Evolutionary conservation across 2,888 invertebrate species (phyloP).

Genomic region (Euzetes globulus): DNA sequence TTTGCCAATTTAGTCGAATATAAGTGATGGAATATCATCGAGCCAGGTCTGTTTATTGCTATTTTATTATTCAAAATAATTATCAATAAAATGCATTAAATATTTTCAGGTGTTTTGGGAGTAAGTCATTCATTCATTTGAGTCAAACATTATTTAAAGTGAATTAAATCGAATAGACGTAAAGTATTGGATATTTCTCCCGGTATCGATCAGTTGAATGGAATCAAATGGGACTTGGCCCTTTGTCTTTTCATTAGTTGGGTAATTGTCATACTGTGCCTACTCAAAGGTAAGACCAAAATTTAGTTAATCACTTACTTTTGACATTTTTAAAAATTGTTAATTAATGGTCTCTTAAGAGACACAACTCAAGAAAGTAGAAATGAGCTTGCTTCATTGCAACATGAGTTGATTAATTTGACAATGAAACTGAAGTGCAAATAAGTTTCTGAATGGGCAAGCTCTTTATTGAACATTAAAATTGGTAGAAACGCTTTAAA

Average conservation of each 20-base stretch:
- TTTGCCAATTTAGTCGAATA: background rate
- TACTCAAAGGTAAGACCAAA: constrained; percentile 41
- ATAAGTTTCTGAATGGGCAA: too few relatives aligned
- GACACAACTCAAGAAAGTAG: too few relatives aligned
- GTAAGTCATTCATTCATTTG: background rate
- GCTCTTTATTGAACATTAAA: too few relatives aligned
- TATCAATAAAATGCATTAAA: background rate
- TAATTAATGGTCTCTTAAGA: too few relatives aligned
- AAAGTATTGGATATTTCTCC: constrained; percentile 42
- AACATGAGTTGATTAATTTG: too few relatives aligned
- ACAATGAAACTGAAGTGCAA: too few relatives aligned
- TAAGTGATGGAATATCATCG: background rate
- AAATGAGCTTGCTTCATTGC: too few relatives aligned
- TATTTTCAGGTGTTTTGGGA: constrained; percentile 19
- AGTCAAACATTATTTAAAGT: background rate
- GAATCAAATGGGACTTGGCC: constrained; percentile 43
- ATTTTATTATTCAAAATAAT: background rate
- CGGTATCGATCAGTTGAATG: constrained; percentile 42
- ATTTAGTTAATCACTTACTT: too few relatives aligned
- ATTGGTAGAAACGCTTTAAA: too few relatives aligned
- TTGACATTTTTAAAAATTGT: too few relatives aligned
- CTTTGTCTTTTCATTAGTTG: constrained; percentile 43
- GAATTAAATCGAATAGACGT: constrained; percentile 28
- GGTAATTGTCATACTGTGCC: constrained; percentile 42
- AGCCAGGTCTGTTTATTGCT: constrained; percentile 1